Percentiles rank a stretch among this genome's conserved stretches.
phyloP scores from a whole-genome alignment of 2,113 vertebrate genomes.

The Lipophrys pholis region DNA sequence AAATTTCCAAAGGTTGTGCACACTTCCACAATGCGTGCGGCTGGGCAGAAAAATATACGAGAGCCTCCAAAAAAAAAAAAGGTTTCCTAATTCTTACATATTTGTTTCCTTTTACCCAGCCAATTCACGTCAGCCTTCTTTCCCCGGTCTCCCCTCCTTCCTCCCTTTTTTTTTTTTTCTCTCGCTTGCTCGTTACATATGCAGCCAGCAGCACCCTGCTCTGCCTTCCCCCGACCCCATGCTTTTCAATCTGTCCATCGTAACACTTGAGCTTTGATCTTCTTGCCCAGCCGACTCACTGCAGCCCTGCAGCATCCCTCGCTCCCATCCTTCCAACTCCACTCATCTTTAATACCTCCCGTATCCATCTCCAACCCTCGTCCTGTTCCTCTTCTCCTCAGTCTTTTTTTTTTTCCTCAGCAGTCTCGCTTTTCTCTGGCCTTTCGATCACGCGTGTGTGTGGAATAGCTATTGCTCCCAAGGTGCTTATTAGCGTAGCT shows the following conservation, averaged over 20 bases:
- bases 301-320: slow-evolving; percentile 60
- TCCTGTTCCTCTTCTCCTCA: slow-evolving; percentile 19
- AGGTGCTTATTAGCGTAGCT: slow-evolving; percentile 67
- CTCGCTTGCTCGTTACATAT: slow-evolving; percentile 54
- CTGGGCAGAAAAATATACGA: slow-evolving; percentile 17
- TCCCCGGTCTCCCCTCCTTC: neutral
- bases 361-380: slow-evolving; percentile 64
- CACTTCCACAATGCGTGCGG: slow-evolving; percentile 36
- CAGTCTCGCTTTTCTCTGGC: slow-evolving; percentile 13
- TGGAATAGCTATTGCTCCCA: slow-evolving; percentile 64
- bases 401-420: slow-evolving; percentile 19
- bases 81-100: slow-evolving; percentile 55
- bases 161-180: neutral
- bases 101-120: slow-evolving; percentile 54
- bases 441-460: slow-evolving; percentile 10
- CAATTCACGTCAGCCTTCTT: slow-evolving; percentile 43
- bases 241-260: slow-evolving; percentile 74
- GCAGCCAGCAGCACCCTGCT: slow-evolving; percentile 53
- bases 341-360: slow-evolving; percentile 68
- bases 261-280: slow-evolving; percentile 78
- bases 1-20: slow-evolving; percentile 34
- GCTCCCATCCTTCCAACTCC: slow-evolving; percentile 31
- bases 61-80: slow-evolving; percentile 27
- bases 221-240: slow-evolving; percentile 41
- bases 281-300: slow-evolving; percentile 64